Percentiles rank a stretch among this genome's conserved stretches.
Evolutionary conservation across 2,797 vertebrate genomes (phyloP).

Genomic region (Sebastolobus alascanus): DNA sequence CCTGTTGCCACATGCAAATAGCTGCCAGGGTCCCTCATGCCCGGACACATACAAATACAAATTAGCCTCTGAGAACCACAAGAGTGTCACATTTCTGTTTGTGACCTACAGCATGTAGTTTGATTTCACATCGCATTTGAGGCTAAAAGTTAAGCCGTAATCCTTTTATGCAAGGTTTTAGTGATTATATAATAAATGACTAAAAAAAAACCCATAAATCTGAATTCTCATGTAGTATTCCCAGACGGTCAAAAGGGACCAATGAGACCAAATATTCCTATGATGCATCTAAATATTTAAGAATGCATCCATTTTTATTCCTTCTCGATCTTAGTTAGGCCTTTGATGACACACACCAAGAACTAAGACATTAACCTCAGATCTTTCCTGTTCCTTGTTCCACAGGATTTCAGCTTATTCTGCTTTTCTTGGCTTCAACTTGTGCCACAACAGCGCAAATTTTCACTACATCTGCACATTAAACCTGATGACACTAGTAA

Average conservation of each 20-base stretch:
- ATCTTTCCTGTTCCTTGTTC: neutral
- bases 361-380: neutral
- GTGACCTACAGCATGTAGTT: neutral
- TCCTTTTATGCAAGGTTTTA: neutral
- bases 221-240: neutral
- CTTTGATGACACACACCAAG: neutral
- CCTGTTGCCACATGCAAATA: slow-evolving; percentile 50
- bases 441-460: neutral
- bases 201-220: neutral
- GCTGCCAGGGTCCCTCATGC: neutral
- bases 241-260: neutral
- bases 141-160: neutral
- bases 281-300: neutral
- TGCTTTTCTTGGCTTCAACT: neutral
- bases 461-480: neutral
- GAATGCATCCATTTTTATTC: neutral
- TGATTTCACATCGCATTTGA: neutral
- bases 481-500: neutral
- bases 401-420: neutral
- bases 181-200: neutral
- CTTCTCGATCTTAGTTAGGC: neutral
- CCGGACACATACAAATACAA: slow-evolving; percentile 14
- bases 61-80: slow-evolving; percentile 9
- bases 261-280: neutral
- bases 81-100: slow-evolving; percentile 3